Base-by-base conservation (phyloP, 1,140 invertebrate species). In the Tetramorium alpestre region DNA sequence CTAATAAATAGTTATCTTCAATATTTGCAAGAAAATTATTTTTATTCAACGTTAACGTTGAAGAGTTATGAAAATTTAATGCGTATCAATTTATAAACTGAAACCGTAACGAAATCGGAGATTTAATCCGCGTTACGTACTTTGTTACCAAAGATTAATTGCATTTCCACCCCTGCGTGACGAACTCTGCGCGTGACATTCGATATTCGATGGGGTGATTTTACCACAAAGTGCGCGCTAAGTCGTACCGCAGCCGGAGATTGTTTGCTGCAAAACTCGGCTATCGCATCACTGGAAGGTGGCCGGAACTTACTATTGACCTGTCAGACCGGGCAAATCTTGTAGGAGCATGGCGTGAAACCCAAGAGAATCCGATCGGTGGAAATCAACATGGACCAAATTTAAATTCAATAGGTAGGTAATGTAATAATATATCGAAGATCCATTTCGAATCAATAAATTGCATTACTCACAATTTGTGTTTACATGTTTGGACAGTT, bases 121-220 rank as follows among this genome's bases (percentile, higher is more conserved):
- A 38, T 8, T 77, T 69, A 65, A 67, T 81, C n/a, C 10, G 28
- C 41, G 70, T 64, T 67, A 65, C 33, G 33, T 33, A 33, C 62
- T 22, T 67, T 8, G 47, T 73, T 77, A 41, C 13, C 60, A 16
- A 77, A 60, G 22, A 47, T 84, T 84, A 44, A 51, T 87, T 82
- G 56, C 38, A 6, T 56, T 72, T 13, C 8, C n/a, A 73, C 1
- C 13, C 33, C 1, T 18, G 38, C 38, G 62, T 56, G n/a, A 47
- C 47, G 28, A 38, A 56, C 3, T 72, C 33, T 82, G 51, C 38
- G 67, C n/a, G 10, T 47, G 38, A 56, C 38, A 72, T 7, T 6
- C 25, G 51, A 80, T 41, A 64, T 70, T 67, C 44, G 47, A 56
- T 58, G n/a, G 51, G 22, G 28, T 70, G 64, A 28, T 25, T 47